Base-by-base conservation (phyloP, 35 echinoderm and acorn worm genomes). In the Amphiura filiformis region DNA sequence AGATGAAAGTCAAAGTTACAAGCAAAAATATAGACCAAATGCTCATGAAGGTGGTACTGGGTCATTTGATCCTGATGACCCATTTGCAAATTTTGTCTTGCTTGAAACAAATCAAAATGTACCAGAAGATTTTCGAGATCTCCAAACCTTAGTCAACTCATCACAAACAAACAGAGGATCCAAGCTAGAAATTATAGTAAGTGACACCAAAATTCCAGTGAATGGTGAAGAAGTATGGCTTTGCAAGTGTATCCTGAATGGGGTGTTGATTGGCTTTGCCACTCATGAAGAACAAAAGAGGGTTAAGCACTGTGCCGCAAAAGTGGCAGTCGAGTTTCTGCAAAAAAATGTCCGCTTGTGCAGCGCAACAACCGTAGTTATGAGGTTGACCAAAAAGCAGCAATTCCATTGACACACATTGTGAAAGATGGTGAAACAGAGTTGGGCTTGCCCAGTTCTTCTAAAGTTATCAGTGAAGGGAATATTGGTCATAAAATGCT, bases 401-500 rank as follows among this genome's bases (percentile, higher is more conserved):
- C 82, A 0, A 36, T 91, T 33, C 30, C 22, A 0, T 31, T 82
- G 38, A 28, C 36, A 37, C 70, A 91, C 23, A 56, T 85, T 28
- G 5, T 37, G 0, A 22, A 0, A 5, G 56, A 18, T 32, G 22
- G 34, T 0, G 12, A 22, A 38, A 1, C 83, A 15, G 9, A 18
- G 26, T 15, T n/a, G 61, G 41, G 41, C 31, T n/a, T 23, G 23
- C 9, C 0, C 83, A 33, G 17, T 13, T 17, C 31, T 32, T 0
- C 56, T 0, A 79, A 56, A 18, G 89, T 70, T 57, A 85, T 76
- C 75, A n/a, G n/a, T n/a, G 79, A 36, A 22, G 41, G 36, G 26
- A 85, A 85, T 22, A 56, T 85, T 17, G 81, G 89, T 1, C 89
- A 91, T 76, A 91, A 91, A 76, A 23, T 91, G 39, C 49, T 91